Percentiles rank a stretch among this genome's conserved stretches.
Conservation (phyloP, 2,888 invertebrate genomes). For the Sialis lutaria region DNA sequence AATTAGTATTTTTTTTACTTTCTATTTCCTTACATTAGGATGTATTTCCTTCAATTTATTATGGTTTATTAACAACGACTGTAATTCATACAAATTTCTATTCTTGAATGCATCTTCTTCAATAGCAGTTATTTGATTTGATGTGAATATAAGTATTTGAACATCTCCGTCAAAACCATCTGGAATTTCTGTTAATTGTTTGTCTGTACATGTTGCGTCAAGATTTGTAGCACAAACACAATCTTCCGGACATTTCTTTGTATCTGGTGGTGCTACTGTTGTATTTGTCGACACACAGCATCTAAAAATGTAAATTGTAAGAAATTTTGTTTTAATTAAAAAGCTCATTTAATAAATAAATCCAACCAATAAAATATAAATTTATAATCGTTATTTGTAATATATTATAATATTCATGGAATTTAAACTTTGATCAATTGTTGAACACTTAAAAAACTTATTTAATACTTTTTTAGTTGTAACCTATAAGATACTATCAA, state of each 20-base stretch:
- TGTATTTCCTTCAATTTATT: slow-evolving; percentile 20
- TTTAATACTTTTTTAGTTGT: background rate
- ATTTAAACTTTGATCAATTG: no score
- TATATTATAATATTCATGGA: no score
- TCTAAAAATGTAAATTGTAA: no score
- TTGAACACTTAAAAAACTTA: background rate
- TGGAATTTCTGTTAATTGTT: slow-evolving; percentile 31
- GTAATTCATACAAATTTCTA: slow-evolving; percentile 16
- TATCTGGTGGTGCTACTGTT: slow-evolving; percentile 9
- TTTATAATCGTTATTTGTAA: no score
- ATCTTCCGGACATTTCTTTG: slow-evolving; percentile 19
- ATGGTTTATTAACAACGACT: slow-evolving; percentile 22
- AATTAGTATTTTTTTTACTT: background rate
- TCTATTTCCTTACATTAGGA: slow-evolving; percentile 14
- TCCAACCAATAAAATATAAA: no score
- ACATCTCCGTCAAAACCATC: slow-evolving; percentile 23
- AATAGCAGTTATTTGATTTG: slow-evolving; percentile 28
- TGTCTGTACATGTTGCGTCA: slow-evolving; percentile 29
- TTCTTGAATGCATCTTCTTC: slow-evolving; percentile 1
- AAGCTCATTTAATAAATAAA: no score
- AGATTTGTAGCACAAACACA: slow-evolving; percentile 21
- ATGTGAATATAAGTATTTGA: slow-evolving; percentile 25
- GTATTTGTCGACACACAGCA: background rate
- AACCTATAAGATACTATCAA: background rate
- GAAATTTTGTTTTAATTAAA: no score